Percentiles rank a stretch among this genome's conserved stretches.
These are phyloP conservation scores for Pseudochaenichthys georgianus DNA, from an alignment of 2,797 vertebrate species.

Conservation along the genomic window DNA sequence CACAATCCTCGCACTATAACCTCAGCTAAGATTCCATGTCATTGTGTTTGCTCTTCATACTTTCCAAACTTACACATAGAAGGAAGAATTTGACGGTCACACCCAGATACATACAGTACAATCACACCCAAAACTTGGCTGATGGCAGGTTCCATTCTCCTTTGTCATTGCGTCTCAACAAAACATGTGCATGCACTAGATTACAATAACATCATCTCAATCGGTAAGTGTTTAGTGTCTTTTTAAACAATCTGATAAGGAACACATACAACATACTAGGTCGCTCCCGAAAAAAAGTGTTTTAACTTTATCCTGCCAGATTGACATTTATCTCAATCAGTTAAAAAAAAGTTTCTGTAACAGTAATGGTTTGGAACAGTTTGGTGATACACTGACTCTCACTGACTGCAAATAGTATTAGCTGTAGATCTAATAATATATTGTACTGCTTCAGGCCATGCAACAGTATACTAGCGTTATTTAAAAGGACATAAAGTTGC, in stretches of 20 bases:
- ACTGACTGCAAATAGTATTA: not conserved
- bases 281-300: not conserved
- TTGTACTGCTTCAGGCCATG: not conserved
- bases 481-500: not conserved
- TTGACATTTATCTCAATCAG: not conserved
- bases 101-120: conserved; percentile 17
- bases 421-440: not conserved
- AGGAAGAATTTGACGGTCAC: conserved; percentile 49
- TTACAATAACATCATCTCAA: not conserved
- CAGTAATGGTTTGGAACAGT: not conserved
- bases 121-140: conserved; percentile 2
- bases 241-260: not conserved
- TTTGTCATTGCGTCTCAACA: conserved; percentile 18
- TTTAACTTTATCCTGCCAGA: not conserved
- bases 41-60: conserved; percentile 18
- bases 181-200: not conserved
- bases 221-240: conserved; percentile 3
- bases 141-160: conserved; percentile 3
- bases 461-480: not conserved
- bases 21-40: not conserved
- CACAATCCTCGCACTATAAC: too few relatives aligned
- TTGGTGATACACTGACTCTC: not conserved
- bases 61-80: conserved; percentile 14
- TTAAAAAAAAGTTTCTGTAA: not conserved
- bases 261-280: not conserved